Base-by-base conservation (phyloP, 2,797 vertebrate genomes). In the Sebastes paucispinis region DNA sequence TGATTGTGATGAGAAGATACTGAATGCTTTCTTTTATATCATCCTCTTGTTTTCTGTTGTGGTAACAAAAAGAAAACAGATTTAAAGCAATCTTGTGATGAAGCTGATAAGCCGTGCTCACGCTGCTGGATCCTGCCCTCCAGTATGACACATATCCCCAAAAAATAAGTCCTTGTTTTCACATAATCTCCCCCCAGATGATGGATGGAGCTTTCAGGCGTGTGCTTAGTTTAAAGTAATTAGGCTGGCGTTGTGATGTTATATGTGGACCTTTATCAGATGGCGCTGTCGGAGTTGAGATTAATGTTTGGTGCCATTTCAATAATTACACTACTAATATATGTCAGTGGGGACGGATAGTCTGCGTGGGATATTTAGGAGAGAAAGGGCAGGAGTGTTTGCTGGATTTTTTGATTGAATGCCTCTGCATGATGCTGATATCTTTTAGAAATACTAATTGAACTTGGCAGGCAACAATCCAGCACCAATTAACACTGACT, bases 301-400 rank as follows among this genome's bases (percentile, higher is more conserved):
- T 92, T 70, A 87, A 89, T 89, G 85, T 73, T 55, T 64, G 78
- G 58, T 86, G 79, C 82, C 78, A 76, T 86, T 87, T 86, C 58
- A 89, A 84, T 89, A 81, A 91, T 91, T 75, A 84, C 73, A 57
- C 67, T 64, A 52, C 87, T 77, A 58, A 82, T 88, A 74, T 70
- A 43, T 80, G 85, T 83, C 84, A 75, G 69, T 16, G 55, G 69
- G 77, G 81, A 80, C 36, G 18, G 65, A 84, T 63, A 1, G 76
- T 62, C 52, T 55, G 68, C 4, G 62, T 60, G 73, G 65, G 68
- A 57, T 68, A n/a, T 75, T 83, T 29, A 27, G 50, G n/a, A 73
- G 14, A 16, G 73, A 85, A 81, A 75, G 36, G 47, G 60, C 74
- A 70, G 25, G 20, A 3, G 20, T 66, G 65, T 59, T 57, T 55